Evolutionary conservation across 2,113 vertebrate species (phyloP).

Genomic region (Dasypus novemcinctus): DNA sequence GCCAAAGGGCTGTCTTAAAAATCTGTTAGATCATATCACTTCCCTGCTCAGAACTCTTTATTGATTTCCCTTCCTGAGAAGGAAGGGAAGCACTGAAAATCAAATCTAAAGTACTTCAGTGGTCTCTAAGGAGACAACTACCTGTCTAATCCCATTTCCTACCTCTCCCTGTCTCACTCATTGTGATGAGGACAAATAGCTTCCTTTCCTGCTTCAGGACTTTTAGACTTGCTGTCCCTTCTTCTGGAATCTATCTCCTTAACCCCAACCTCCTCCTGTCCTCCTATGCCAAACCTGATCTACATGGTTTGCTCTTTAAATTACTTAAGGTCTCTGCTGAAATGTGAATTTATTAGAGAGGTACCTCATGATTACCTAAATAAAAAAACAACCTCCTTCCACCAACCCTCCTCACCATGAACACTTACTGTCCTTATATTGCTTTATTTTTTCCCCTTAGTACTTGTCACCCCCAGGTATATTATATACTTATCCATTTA

Average conservation of each 20-base stretch:
- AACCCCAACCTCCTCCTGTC: background rate
- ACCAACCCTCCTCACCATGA: background rate
- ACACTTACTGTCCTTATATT: background rate
- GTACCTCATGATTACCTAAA: background rate
- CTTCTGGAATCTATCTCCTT: background rate
- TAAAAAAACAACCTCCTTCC: background rate
- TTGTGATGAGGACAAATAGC: background rate
- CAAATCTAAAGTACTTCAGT: background rate
- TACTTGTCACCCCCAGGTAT: background rate
- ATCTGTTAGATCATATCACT: background rate
- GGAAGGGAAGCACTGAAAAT: background rate
- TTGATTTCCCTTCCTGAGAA: background rate
- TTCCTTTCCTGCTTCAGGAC: background rate
- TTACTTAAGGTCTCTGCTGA: background rate
- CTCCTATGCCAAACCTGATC: fast-evolving
- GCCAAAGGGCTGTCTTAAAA: background rate
- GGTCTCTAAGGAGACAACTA: background rate
- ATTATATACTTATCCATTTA: background rate
- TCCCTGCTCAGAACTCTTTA: background rate
- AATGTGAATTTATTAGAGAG: background rate
- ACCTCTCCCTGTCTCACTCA: background rate
- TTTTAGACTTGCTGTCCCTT: background rate
- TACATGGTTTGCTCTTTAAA: background rate
- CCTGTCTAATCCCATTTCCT: background rate
- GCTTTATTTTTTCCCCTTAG: background rate